phyloP scores from a whole-genome alignment of 1,140 invertebrate species.

The Cydia fagiglandana region DNA sequence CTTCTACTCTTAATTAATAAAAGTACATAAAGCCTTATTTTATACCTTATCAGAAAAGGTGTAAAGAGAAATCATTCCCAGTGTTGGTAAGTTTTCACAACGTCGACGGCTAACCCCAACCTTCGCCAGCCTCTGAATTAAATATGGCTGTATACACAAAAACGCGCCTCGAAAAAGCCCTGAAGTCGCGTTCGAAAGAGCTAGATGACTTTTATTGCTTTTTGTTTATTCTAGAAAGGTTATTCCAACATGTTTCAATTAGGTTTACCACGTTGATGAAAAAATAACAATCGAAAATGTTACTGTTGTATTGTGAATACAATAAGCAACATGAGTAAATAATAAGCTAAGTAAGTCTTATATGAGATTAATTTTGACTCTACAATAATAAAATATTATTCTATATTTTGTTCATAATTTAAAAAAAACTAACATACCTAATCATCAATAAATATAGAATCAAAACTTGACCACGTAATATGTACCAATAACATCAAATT shows the following conservation, averaged over 20 bases:
- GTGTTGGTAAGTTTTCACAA: neutral
- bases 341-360: too few relatives aligned
- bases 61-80: neutral
- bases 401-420: too few relatives aligned
- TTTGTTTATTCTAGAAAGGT: neutral
- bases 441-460: too few relatives aligned
- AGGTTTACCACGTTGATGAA: neutral
- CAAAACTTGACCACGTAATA: too few relatives aligned
- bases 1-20: neutral
- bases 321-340: too few relatives aligned
- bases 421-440: too few relatives aligned
- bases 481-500: too few relatives aligned
- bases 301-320: too few relatives aligned
- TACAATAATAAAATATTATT: too few relatives aligned
- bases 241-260: neutral
- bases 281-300: neutral
- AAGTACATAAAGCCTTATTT: neutral
- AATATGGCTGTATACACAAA: neutral
- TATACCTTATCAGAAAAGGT: neutral
- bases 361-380: too few relatives aligned
- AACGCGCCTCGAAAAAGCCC: neutral
- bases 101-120: neutral
- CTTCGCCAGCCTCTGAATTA: constrained; percentile 13
- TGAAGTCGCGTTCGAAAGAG: neutral
- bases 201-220: neutral